Evolutionary conservation across 2,888 invertebrate genomes (phyloP).

Genomic region (Aethes cnicana): DNA sequence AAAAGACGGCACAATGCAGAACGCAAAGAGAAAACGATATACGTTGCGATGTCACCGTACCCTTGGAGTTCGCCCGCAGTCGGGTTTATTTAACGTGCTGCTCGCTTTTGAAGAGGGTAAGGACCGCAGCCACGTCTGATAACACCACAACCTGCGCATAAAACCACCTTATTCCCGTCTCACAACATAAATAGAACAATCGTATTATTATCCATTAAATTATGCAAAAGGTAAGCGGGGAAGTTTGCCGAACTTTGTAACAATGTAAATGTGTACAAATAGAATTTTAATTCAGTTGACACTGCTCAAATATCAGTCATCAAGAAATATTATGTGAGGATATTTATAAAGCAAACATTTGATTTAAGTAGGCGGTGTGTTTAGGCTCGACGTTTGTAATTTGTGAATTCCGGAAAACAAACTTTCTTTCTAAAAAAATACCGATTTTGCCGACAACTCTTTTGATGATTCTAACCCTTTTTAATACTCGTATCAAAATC

Average conservation of each 20-base stretch:
- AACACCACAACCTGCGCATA: not conserved
- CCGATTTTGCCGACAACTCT: too few relatives aligned
- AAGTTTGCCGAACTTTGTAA: not conserved
- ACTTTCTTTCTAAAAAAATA: too few relatives aligned
- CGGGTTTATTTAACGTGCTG: constrained; percentile 10
- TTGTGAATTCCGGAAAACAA: not conserved
- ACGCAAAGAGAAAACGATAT: not conserved
- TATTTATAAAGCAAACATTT: too few relatives aligned
- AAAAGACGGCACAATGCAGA: too few relatives aligned
- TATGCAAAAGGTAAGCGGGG: not conserved
- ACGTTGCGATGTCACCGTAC: not conserved
- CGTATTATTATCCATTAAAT: not conserved
- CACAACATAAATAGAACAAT: not conserved
- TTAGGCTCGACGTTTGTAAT: too few relatives aligned
- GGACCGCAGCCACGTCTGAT: not conserved
- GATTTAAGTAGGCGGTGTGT: too few relatives aligned
- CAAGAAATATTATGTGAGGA: too few relatives aligned
- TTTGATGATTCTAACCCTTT: too few relatives aligned
- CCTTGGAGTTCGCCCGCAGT: constrained; percentile 8
- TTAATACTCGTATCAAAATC: too few relatives aligned
- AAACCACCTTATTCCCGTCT: not conserved
- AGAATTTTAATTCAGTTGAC: not conserved
- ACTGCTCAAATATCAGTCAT: too few relatives aligned
- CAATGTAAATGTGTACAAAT: not conserved
- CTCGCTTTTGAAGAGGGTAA: constrained; percentile 7